Conservation (phyloP, 2,113 vertebrate genomes). For the Clarias macrocephalus region DNA sequence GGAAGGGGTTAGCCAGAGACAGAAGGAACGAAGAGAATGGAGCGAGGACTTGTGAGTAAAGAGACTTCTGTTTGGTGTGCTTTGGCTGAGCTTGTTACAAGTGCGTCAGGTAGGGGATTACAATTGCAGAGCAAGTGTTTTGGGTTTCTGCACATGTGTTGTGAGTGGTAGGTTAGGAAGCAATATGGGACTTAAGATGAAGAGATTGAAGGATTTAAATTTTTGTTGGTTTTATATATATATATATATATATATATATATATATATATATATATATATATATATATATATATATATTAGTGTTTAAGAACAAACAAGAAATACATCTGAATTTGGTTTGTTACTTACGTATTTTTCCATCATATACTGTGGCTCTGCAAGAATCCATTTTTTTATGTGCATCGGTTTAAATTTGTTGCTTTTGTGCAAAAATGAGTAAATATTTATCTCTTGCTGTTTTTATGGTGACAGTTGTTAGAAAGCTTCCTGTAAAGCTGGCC, state of each 20-base stretch:
- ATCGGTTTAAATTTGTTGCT: background rate
- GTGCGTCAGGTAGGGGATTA: conserved; percentile 14
- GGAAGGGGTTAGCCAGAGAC: conserved; percentile 35
- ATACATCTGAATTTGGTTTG: background rate
- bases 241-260: background rate
- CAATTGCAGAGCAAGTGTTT: conserved; percentile 34
- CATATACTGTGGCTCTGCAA: background rate
- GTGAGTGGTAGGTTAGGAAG: background rate
- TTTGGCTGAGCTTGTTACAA: conserved; percentile 33
- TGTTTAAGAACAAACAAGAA: background rate
- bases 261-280: background rate
- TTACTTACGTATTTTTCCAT: background rate
- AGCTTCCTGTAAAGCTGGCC: conserved; percentile 23
- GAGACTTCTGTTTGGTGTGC: conserved; percentile 15
- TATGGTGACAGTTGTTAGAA: background rate
- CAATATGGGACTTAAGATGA: background rate
- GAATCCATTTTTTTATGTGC: background rate
- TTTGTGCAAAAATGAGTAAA: background rate
- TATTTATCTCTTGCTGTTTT: background rate
- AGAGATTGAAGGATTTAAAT: background rate
- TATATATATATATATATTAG: background rate
- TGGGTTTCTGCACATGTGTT: conserved; percentile 44
- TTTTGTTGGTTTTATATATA: background rate
- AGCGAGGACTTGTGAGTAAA: conserved; percentile 63
- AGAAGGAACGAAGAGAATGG: conserved; percentile 54